Percentiles rank a stretch among this genome's conserved stretches.
Evolutionary conservation across 2,797 vertebrate genomes (phyloP).

Genomic region (Molossus alvarezi): DNA sequence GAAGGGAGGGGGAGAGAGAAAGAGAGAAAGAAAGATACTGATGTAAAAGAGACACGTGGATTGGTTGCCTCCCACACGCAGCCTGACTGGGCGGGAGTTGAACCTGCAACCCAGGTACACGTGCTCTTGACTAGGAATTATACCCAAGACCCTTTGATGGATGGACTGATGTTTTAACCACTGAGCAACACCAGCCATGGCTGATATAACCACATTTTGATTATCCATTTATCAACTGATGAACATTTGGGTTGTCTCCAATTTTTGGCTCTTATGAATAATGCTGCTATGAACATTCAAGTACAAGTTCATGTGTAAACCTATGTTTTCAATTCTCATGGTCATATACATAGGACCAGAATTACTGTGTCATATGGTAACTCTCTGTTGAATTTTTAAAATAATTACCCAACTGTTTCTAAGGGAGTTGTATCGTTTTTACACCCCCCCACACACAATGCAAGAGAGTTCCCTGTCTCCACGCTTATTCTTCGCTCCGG

Average conservation of each 20-base stretch:
- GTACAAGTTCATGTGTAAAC: constrained; percentile 18
- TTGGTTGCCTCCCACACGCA: too few relatives aligned
- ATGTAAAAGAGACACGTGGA: too few relatives aligned
- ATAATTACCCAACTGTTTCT: background rate
- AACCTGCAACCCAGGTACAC: too few relatives aligned
- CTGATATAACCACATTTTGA: background rate
- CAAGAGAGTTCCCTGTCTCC: background rate
- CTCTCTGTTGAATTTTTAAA: background rate
- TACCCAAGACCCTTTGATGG: too few relatives aligned
- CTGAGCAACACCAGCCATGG: too few relatives aligned
- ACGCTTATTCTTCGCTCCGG: background rate
- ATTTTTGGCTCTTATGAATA: background rate
- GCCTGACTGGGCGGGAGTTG: too few relatives aligned
- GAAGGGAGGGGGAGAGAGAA: too few relatives aligned
- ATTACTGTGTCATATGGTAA: background rate
- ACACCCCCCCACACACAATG: background rate
- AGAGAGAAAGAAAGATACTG: too few relatives aligned
- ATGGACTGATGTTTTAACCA: too few relatives aligned
- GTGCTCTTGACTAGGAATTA: too few relatives aligned
- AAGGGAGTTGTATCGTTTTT: constrained; percentile 19
- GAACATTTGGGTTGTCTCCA: background rate
- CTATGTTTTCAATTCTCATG: constrained; percentile 18
- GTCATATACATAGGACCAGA: background rate
- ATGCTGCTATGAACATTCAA: constrained; percentile 22
- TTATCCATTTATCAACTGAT: background rate